Evolutionary conservation across 2,888 invertebrate species (phyloP).

Genomic region (Alentia gelatinosa): DNA sequence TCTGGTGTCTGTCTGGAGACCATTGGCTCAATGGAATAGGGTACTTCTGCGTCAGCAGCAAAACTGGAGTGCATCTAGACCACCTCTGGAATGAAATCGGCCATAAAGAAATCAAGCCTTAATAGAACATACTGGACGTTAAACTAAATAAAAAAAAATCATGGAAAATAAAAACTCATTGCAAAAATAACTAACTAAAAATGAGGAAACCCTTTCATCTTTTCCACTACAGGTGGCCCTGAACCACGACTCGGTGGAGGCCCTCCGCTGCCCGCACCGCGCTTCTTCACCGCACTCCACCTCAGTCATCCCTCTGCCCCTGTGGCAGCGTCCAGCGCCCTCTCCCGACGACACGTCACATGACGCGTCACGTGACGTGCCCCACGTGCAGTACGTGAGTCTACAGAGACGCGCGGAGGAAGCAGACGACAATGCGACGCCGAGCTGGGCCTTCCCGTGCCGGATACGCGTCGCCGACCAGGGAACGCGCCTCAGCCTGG

Average conservation of each 20-base stretch:
- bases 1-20: too few species aligned
- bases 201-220: background rate
- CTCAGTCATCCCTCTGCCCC: background rate
- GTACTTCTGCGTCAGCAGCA: too few species aligned
- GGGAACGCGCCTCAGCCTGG: background rate
- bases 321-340: background rate
- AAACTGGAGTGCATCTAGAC: too few species aligned
- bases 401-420: background rate
- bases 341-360: background rate
- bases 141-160: too few species aligned
- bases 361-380: background rate
- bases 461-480: background rate
- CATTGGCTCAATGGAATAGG: too few species aligned
- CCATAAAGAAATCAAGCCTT: too few species aligned
- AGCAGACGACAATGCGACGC: background rate
- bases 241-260: background rate
- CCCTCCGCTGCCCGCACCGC: background rate
- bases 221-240: slow-evolving; percentile 10
- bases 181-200: too few species aligned
- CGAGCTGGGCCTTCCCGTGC: slow-evolving; percentile 1
- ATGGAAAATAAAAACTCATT: too few species aligned
- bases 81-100: too few species aligned
- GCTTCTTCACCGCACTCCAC: background rate
- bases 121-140: too few species aligned
- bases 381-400: slow-evolving; percentile 5